Conservation (phyloP, 2,113 vertebrate genomes). For the Etheostoma spectabile region DNA sequence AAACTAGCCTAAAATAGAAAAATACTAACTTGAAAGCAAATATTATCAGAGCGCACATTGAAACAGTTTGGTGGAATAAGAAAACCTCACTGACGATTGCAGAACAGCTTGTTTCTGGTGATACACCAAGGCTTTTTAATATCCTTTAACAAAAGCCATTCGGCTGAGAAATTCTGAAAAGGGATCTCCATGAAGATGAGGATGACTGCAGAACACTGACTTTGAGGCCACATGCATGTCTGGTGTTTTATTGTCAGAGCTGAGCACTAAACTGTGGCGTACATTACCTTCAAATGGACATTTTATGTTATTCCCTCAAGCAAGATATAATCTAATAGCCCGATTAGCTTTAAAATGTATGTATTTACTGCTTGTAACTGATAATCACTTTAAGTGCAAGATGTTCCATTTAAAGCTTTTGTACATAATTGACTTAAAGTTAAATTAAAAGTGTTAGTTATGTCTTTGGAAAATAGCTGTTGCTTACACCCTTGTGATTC, state of each 20-base stretch:
- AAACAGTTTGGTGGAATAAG: neutral
- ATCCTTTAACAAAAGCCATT: conserved; percentile 26
- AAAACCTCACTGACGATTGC: neutral
- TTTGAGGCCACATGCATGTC: neutral
- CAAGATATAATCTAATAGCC: neutral
- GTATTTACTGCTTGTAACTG: neutral
- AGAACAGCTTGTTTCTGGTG: conserved; percentile 11
- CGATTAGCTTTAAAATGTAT: neutral
- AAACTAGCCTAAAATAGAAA: conserved; percentile 41
- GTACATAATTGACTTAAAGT: neutral
- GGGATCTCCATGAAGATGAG: neutral
- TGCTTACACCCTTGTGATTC: neutral
- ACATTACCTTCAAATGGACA: neutral
- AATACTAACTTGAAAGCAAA: conserved; percentile 24
- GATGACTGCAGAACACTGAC: neutral
- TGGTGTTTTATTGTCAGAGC: neutral
- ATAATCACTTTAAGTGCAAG: neutral
- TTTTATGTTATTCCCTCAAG: neutral
- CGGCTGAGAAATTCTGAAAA: conserved; percentile 1
- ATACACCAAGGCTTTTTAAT: conserved; percentile 1
- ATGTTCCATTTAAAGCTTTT: conserved; percentile 21
- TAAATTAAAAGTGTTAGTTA: neutral
- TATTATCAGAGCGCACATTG: neutral
- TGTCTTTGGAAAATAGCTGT: neutral
- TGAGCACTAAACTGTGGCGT: neutral